phyloP scores from a whole-genome alignment of 2,113 vertebrate species.

The Astatoreochromis straeleni region DNA sequence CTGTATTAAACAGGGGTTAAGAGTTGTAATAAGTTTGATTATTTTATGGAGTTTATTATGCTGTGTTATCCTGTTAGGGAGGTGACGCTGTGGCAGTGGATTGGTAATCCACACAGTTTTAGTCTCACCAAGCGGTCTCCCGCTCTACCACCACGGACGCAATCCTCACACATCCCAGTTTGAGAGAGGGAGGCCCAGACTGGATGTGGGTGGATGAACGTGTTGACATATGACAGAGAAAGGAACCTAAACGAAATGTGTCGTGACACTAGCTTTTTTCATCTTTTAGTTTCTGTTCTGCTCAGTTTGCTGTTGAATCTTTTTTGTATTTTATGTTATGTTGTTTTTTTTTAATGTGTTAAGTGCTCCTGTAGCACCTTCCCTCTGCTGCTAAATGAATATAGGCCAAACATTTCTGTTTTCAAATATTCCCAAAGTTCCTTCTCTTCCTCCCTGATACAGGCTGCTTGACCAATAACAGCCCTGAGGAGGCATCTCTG shows the following conservation, averaged over 20 bases:
- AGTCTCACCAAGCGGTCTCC: background rate
- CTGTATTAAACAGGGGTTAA: conserved; percentile 57
- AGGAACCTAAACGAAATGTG: background rate
- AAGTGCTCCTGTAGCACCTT: background rate
- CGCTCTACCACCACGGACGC: background rate
- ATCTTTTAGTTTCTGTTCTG: background rate
- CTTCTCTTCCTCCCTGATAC: background rate
- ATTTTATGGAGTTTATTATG: conserved; percentile 62
- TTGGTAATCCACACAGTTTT: conserved; percentile 29
- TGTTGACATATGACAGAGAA: background rate
- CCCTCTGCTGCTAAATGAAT: background rate
- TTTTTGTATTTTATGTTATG: background rate
- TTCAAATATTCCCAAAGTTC: background rate
- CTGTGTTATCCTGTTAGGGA: conserved; percentile 65
- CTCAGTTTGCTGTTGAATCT: background rate
- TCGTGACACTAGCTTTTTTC: background rate
- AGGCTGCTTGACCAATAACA: conserved; percentile 46
- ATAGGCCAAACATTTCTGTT: conserved; percentile 14
- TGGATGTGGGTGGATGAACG: background rate
- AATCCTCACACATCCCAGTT: background rate
- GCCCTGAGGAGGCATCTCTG: conserved; percentile 26
- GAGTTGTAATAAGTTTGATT: conserved; percentile 65
- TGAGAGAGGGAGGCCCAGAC: background rate
- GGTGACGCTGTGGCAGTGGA: conserved; percentile 27
- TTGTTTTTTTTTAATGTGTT: background rate